These are phyloP conservation scores for Parapristionchus giblindavisi DNA, from an alignment of 2,888 invertebrate species.

Conservation along the genomic window DNA sequence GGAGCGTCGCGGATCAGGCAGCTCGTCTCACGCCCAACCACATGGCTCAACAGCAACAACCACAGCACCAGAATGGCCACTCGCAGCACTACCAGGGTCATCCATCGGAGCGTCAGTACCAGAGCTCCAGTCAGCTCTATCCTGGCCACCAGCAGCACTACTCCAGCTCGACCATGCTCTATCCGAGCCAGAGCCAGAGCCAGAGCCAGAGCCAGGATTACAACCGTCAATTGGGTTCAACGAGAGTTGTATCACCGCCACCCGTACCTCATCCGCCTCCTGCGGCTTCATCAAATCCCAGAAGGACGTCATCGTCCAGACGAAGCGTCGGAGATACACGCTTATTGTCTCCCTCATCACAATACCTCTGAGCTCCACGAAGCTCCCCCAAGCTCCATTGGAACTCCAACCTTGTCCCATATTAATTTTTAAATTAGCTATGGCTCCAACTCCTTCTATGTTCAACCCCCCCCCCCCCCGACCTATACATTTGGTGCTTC, in stretches of 20 bases:
- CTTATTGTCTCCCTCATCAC: conserved; percentile 9
- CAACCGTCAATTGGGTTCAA: too few species aligned
- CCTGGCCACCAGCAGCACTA: conserved; percentile 34
- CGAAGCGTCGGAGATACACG: conserved; percentile 11
- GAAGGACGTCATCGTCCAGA: neutral
- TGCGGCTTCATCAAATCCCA: neutral
- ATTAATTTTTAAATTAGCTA: too few species aligned
- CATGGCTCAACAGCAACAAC: conserved; percentile 29
- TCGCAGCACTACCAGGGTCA: conserved; percentile 49
- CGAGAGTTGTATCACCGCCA: conserved; percentile 6
- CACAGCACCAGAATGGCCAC: neutral
- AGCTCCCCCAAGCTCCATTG: too few species aligned
- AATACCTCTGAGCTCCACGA: conserved; percentile 27
- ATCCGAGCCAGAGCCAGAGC: neutral
- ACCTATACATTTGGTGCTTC: too few species aligned
- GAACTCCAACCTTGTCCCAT: too few species aligned
- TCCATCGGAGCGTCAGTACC: too few species aligned
- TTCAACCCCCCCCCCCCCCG: too few species aligned
- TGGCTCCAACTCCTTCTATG: too few species aligned
- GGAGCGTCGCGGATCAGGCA: conserved; percentile 54
- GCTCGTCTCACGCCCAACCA: conserved; percentile 44
- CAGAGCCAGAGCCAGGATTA: neutral
- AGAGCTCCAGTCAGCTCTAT: too few species aligned
- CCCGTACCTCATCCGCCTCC: conserved; percentile 12
- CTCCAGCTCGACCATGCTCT: neutral